phyloP scores from a whole-genome alignment of 92 coral and sea anemone species.

The Porites divaricata region DNA sequence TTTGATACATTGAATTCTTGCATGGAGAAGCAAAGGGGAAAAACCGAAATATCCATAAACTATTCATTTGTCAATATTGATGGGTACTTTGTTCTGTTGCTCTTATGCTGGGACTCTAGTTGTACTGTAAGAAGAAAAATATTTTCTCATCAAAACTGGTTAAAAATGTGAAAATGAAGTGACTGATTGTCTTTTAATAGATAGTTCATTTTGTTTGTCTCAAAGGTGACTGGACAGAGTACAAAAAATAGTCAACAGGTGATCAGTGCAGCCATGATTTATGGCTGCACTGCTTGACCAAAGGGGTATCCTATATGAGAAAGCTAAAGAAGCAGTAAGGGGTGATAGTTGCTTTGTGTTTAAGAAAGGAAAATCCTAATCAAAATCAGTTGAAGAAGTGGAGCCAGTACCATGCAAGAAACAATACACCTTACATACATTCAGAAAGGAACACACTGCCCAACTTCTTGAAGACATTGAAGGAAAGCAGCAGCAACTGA shows the following conservation, averaged over 20 bases:
- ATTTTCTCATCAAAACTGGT: background rate
- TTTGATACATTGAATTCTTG: no score
- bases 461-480: slow-evolving; percentile 61
- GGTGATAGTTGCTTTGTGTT: slow-evolving; percentile 29
- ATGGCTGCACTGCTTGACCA: slow-evolving; percentile 20
- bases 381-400: slow-evolving; percentile 1
- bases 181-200: slow-evolving; percentile 41
- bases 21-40: no score
- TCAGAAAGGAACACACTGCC: slow-evolving; percentile 40
- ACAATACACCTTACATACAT: slow-evolving; percentile 18
- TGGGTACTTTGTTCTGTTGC: slow-evolving; percentile 23
- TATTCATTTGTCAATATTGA: slow-evolving; percentile 1
- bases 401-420: background rate
- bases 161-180: slow-evolving; percentile 26
- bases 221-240: slow-evolving; percentile 16
- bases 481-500: slow-evolving; percentile 54
- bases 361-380: slow-evolving; percentile 57
- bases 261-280: slow-evolving; percentile 14
- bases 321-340: slow-evolving; percentile 57
- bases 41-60: no score
- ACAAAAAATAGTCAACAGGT: slow-evolving; percentile 4
- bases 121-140: slow-evolving; percentile 13
- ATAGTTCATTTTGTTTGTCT: slow-evolving; percentile 38
- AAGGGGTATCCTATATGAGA: slow-evolving; percentile 52
- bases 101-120: slow-evolving; percentile 37